Evolutionary conservation across 1,140 invertebrate species (phyloP).

Genomic region (Chrysomallon squamiferum): DNA sequence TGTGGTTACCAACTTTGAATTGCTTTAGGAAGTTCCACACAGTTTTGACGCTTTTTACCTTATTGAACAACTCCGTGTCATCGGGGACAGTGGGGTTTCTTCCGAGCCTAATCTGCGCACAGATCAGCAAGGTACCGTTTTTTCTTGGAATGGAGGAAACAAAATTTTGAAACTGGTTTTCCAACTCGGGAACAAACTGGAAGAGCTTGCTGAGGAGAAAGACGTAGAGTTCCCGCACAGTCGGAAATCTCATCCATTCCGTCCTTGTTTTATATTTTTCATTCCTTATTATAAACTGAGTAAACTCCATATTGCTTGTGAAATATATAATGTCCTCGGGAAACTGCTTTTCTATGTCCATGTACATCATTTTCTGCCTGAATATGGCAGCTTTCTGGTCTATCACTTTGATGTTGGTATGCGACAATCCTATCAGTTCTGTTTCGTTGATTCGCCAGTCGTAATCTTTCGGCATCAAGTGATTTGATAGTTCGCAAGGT

Average conservation of each 20-base stretch:
- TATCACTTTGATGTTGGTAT: not conserved
- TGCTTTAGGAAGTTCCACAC: slow-evolving; percentile 23
- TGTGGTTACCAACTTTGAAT: not conserved
- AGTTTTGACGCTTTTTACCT: slow-evolving; percentile 4
- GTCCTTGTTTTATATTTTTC: not conserved
- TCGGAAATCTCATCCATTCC: not conserved
- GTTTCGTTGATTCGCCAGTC: not conserved
- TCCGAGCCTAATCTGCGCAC: slow-evolving; percentile 33
- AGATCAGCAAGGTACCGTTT: slow-evolving; percentile 13
- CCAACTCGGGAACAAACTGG: not conserved
- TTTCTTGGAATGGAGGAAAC: not conserved
- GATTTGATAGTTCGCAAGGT: slow-evolving; percentile 10
- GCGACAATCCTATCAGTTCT: not conserved
- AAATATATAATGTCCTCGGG: not conserved
- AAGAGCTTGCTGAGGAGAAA: not conserved
- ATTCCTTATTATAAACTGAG: not conserved
- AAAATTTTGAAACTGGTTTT: not conserved
- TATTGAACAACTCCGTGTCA: slow-evolving; percentile 11
- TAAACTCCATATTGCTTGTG: slow-evolving; percentile 3
- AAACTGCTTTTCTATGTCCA: not conserved
- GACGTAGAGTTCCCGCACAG: not conserved
- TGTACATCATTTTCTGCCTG: not conserved
- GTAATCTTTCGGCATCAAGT: not conserved
- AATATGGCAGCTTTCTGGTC: not conserved
- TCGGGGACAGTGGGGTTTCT: slow-evolving; percentile 24